Evolutionary conservation across 2,888 invertebrate genomes (phyloP), one percentile per base, ranked within the genome.

Genomic region (Idaea biselata): DNA sequence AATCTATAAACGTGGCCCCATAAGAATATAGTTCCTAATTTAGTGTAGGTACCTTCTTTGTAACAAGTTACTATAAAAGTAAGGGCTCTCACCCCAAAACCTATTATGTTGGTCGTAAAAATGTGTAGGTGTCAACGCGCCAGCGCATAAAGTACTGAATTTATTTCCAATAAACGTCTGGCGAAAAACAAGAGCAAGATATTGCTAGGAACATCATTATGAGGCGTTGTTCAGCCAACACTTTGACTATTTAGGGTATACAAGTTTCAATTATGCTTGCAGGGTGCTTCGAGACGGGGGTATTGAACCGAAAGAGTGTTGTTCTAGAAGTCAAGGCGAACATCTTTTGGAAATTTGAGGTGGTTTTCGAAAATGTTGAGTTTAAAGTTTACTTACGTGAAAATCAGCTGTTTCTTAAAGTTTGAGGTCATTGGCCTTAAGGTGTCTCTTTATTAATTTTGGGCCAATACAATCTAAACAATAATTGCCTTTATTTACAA

Each of bases 101-200:
- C 59, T 71, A 72, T 75, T 74, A 75, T 74, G 70, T 70, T 66
- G 68, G 66, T 79, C 82, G 76, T 84, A 85, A 84, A 83, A 84
- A 79, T 70, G 70, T 75, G 77, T 76, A 82, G 78, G 81, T 82
- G 83, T 80, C 81, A 81, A 78, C 77, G 76, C 76, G 77, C 80
- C 79, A 70, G 64, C 68, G 66, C 76, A 81, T 86, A 86, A 86
- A 84, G 79, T 75, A 80, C 75, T 67, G 77, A 85, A 83, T 86
- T 85, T 87, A 87, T 86, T 80, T 75, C 76, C 79, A 66, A 80
- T 78, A 81, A 78, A 78, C 73, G 75, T 76, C 75, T 71, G 62
- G 69, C 70, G 62, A 69, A 69, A 75, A 79, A 78, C 73, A 74
- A 77, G 73, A 73, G 74, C 70, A 63, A 61, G 58, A 61, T 56